Percentiles rank a stretch among this genome's conserved stretches.
Evolutionary conservation across 2,888 invertebrate species (phyloP).

Genomic region (Aelia acuminata): DNA sequence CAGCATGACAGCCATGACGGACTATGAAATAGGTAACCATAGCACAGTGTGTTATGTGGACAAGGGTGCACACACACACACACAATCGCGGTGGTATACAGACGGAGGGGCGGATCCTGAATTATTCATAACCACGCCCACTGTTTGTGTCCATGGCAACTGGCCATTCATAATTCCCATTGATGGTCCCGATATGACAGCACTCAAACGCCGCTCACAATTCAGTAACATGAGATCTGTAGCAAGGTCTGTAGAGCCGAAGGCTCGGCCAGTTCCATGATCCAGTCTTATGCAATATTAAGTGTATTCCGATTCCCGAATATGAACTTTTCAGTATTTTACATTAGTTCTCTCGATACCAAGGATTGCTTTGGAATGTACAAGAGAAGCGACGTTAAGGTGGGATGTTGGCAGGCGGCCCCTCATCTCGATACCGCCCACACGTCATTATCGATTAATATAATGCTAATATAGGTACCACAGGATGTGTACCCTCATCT

Average conservation of each 20-base stretch:
- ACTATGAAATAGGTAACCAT: neutral
- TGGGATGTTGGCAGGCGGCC: neutral
- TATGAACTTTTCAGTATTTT: neutral
- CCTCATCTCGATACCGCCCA: neutral
- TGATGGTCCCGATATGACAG: constrained; percentile 18
- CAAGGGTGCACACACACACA: neutral
- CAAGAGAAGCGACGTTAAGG: neutral
- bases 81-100: neutral
- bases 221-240: neutral
- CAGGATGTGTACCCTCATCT: neutral
- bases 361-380: neutral
- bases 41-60: neutral
- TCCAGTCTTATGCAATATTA: neutral
- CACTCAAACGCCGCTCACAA: neutral
- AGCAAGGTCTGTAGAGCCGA: neutral
- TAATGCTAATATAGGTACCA: constrained; percentile 12
- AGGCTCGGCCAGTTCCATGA: neutral
- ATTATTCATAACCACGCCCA: constrained; percentile 42
- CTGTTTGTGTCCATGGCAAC: constrained; percentile 44
- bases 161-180: constrained; percentile 42
- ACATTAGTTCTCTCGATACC: too few species aligned
- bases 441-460: neutral
- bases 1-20: neutral
- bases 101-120: constrained; percentile 18
- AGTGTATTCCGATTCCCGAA: too few species aligned